Evolutionary conservation across 2,888 invertebrate species (phyloP).

Genomic region (Tribolium freemani): DNA sequence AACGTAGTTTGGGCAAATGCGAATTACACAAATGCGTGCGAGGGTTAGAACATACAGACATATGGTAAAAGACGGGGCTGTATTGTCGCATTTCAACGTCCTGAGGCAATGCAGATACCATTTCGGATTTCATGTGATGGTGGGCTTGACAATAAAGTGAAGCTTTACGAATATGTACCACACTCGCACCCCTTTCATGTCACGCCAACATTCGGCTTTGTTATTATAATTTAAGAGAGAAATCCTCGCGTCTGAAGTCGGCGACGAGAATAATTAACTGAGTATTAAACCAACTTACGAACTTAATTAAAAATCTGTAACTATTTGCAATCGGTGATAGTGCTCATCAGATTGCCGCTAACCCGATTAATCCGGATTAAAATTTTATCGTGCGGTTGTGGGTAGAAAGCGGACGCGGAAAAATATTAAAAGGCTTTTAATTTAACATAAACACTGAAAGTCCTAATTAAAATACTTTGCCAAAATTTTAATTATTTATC

Average conservation of each 20-base stretch:
- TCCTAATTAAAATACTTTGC: constrained; percentile 38
- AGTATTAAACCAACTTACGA: constrained; percentile 26
- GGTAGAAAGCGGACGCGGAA: constrained; percentile 22
- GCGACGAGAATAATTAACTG: constrained; percentile 26
- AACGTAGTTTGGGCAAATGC: constrained; percentile 11
- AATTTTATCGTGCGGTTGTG: background rate
- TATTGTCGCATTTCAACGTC: constrained; percentile 61
- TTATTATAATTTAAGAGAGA: constrained; percentile 41
- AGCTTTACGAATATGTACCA: constrained; percentile 28
- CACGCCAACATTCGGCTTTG: constrained; percentile 32
- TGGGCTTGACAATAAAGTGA: constrained; percentile 28
- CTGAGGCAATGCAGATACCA: constrained; percentile 62
- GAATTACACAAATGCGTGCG: constrained; percentile 22
- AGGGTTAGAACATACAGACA: constrained; percentile 7
- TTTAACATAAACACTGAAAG: constrained; percentile 39
- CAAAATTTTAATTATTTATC: constrained; percentile 45
- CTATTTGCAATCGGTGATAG: background rate
- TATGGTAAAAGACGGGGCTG: constrained; percentile 26
- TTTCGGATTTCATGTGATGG: constrained; percentile 51
- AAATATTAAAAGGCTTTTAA: constrained; percentile 39
- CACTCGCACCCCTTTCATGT: constrained; percentile 39
- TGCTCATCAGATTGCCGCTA: background rate
- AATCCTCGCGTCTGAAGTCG: constrained; percentile 28
- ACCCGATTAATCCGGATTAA: background rate
- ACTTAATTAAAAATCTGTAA: constrained; percentile 11